A percentile compares a stretch with the other conserved stretches of the same genome.
phyloP scores from a whole-genome alignment of 1,140 invertebrate genomes.

The Onthophagus taurus region DNA sequence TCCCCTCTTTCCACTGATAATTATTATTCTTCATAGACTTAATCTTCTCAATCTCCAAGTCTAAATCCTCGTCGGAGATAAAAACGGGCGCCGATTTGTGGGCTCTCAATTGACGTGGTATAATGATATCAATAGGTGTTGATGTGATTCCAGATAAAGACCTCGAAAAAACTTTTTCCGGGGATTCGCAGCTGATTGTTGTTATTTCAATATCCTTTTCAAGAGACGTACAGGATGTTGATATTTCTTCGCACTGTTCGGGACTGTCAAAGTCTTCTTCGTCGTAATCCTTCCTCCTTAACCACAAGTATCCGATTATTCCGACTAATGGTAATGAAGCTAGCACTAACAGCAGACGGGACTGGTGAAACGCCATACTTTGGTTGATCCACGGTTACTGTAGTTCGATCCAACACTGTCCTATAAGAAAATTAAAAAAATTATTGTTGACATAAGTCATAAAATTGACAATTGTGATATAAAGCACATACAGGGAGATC shows the following conservation, averaged over 20 bases:
- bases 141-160: conserved; percentile 42
- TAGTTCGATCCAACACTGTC: too few relatives aligned
- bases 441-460: too few relatives aligned
- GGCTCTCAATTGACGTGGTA: conserved; percentile 42
- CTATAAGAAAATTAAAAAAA: neutral
- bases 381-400: conserved; percentile 37
- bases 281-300: conserved; percentile 45
- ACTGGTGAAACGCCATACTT: conserved; percentile 33
- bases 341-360: conserved; percentile 50
- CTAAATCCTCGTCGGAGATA: conserved; percentile 50
- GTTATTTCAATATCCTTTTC: conserved; percentile 10
- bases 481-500: too few relatives aligned
- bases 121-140: conserved; percentile 48
- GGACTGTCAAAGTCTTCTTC: conserved; percentile 38
- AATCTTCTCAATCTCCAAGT: conserved; percentile 50
- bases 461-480: too few relatives aligned
- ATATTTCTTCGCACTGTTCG: conserved; percentile 30
- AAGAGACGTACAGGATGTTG: conserved; percentile 22
- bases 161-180: conserved; percentile 19
- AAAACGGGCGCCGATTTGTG: conserved; percentile 44
- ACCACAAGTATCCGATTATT: conserved; percentile 53
- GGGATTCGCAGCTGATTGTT: conserved; percentile 1
- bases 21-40: conserved; percentile 26
- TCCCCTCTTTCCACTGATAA: too few relatives aligned
- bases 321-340: conserved; percentile 50